These are phyloP conservation scores for Microtus ochrogaster DNA, from an alignment of 2,113 vertebrate species.

Conservation along the genomic window DNA sequence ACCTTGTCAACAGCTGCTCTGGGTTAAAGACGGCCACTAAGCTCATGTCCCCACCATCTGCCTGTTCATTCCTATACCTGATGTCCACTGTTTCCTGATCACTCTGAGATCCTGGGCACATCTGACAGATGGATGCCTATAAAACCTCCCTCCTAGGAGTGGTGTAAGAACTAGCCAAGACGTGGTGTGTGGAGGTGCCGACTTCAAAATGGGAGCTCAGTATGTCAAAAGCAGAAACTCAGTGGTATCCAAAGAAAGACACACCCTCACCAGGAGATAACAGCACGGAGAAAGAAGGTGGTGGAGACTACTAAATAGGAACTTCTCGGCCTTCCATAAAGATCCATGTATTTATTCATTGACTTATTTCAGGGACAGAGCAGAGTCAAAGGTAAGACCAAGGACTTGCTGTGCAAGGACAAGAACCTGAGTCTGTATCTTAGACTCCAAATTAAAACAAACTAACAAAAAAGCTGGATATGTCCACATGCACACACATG, in stretches of 20 bases:
- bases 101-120: not conserved
- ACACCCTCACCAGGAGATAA: not conserved
- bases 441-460: not conserved
- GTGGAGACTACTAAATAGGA: not conserved
- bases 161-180: not conserved
- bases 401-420: not conserved
- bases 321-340: not conserved
- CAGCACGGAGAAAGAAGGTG: not conserved
- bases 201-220: accelerated
- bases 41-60: not conserved
- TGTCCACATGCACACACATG: too few relatives aligned
- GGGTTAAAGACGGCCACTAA: not conserved
- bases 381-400: not conserved
- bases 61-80: not conserved
- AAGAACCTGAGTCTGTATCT: not conserved
- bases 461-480: not conserved
- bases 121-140: not conserved
- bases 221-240: accelerated
- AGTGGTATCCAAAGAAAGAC: too few relatives aligned
- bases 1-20: not conserved
- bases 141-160: not conserved
- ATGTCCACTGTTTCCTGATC: not conserved
- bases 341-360: not conserved
- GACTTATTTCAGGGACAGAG: not conserved
- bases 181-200: accelerated